These are phyloP conservation scores for Tylochromis polylepis DNA, from an alignment of 2,113 vertebrate genomes.

Conservation along the genomic window DNA sequence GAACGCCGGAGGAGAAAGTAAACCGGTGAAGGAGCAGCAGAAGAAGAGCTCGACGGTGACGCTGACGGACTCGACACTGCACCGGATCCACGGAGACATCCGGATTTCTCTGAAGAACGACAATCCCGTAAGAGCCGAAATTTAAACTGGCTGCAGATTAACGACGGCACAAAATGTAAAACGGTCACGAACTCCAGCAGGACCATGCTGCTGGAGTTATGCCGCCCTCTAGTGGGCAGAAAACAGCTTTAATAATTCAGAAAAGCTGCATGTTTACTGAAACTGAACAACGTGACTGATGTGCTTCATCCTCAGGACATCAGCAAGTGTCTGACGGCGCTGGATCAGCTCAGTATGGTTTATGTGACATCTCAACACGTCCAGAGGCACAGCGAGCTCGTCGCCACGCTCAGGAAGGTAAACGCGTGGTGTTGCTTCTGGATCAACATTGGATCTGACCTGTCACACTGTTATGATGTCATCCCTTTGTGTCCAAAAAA, in stretches of 20 bases:
- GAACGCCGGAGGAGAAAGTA: neutral
- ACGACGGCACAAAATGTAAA: neutral
- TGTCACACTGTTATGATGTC: neutral
- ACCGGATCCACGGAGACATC: conserved; percentile 92
- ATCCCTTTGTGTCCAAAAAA: neutral
- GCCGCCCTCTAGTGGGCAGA: neutral
- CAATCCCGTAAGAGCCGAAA: conserved; percentile 80
- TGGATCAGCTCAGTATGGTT: conserved; percentile 89
- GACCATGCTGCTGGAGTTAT: too few species aligned
- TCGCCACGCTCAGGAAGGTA: conserved; percentile 91
- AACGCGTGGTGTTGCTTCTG: neutral
- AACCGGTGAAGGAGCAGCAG: neutral
- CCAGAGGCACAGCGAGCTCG: conserved; percentile 92
- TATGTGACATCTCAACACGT: conserved; percentile 90
- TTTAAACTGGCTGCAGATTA: neutral
- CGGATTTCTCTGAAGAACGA: conserved; percentile 91
- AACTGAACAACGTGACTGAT: neutral
- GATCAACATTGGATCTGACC: neutral
- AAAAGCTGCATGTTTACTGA: neutral
- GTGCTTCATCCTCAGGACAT: conserved; percentile 78
- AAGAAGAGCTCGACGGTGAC: neutral
- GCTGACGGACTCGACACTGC: conserved; percentile 87
- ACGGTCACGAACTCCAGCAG: neutral
- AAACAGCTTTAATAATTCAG: neutral
- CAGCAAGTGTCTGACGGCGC: conserved; percentile 82